Percentiles rank a stretch among this genome's conserved stretches.
Evolutionary conservation across 2,888 invertebrate species (phyloP).

Genomic region (Leucophora obtusa): DNA sequence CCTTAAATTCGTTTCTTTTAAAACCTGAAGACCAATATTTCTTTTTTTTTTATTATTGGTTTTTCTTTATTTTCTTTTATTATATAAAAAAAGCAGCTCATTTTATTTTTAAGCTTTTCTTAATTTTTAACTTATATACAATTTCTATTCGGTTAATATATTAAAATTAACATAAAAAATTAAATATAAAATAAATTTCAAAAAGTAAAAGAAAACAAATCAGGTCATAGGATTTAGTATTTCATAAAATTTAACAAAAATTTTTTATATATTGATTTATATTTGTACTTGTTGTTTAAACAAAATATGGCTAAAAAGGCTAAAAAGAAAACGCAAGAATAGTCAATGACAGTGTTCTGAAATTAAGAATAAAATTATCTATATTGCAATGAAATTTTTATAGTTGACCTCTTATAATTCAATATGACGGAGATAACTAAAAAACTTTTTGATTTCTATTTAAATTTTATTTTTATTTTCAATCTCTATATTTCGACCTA

Average conservation of each 20-base stretch:
- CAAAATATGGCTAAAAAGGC: slow-evolving; percentile 63
- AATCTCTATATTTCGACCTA: no score
- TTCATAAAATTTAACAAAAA: slow-evolving; percentile 57
- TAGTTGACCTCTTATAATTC: no score
- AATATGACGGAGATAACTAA: no score
- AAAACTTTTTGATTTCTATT: no score
- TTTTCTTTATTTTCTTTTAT: slow-evolving; percentile 36
- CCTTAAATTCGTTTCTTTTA: slow-evolving; percentile 77
- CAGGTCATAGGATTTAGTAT: slow-evolving; percentile 62
- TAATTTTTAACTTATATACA: slow-evolving; percentile 31
- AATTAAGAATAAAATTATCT: neutral
- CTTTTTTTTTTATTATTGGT: slow-evolving; percentile 28
- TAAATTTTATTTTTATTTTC: no score
- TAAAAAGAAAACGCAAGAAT: slow-evolving; percentile 51
- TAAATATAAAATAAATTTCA: slow-evolving; percentile 52
- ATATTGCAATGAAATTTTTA: neutral
- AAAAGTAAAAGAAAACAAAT: slow-evolving; percentile 55
- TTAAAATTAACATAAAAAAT: slow-evolving; percentile 54
- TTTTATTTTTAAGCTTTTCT: slow-evolving; percentile 39
- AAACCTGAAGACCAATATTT: slow-evolving; percentile 73
- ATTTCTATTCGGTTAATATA: slow-evolving; percentile 25
- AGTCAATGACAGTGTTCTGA: slow-evolving; percentile 30
- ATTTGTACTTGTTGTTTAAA: slow-evolving; percentile 64
- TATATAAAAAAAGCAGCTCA: slow-evolving; percentile 43
- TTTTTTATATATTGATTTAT: slow-evolving; percentile 58